Evolutionary conservation across 2,113 vertebrate genomes (phyloP).

Genomic region (Planiliza haematocheilus): DNA sequence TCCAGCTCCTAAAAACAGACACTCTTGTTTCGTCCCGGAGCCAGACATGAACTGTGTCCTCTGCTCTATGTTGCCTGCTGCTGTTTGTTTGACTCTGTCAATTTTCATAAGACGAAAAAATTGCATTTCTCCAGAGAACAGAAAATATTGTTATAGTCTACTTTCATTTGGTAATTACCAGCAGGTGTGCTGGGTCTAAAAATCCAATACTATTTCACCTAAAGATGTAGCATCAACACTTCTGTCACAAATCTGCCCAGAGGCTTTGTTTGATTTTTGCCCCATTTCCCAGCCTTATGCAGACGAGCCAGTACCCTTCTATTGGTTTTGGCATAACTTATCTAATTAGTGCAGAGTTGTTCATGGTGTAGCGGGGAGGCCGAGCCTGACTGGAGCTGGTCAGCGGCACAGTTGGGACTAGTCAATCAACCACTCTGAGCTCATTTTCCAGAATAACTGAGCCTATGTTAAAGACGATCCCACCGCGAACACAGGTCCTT

Average conservation of each 20-base stretch:
- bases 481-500: neutral
- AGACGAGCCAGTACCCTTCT: slow-evolving; percentile 6
- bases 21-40: slow-evolving; percentile 49
- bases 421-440: slow-evolving; percentile 4
- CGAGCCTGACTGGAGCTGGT: neutral
- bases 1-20: slow-evolving; percentile 74
- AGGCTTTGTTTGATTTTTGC: slow-evolving; percentile 41
- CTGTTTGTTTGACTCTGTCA: slow-evolving; percentile 70
- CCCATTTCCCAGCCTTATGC: neutral
- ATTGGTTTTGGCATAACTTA: slow-evolving; percentile 11
- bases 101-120: slow-evolving; percentile 58
- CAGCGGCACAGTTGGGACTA: neutral
- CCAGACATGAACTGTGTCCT: slow-evolving; percentile 63
- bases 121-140: slow-evolving; percentile 44
- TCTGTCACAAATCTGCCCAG: slow-evolving; percentile 21
- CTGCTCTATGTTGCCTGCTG: slow-evolving; percentile 55
- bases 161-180: slow-evolving; percentile 40
- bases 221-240: slow-evolving; percentile 35
- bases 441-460: slow-evolving; percentile 3
- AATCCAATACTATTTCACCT: neutral
- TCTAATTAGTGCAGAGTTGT: slow-evolving; percentile 21
- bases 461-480: neutral
- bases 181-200: slow-evolving; percentile 44
- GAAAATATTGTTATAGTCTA: slow-evolving; percentile 6
- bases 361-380: neutral